Conservation (phyloP, 2,888 invertebrate genomes). For the Deilephila porcellus region DNA sequence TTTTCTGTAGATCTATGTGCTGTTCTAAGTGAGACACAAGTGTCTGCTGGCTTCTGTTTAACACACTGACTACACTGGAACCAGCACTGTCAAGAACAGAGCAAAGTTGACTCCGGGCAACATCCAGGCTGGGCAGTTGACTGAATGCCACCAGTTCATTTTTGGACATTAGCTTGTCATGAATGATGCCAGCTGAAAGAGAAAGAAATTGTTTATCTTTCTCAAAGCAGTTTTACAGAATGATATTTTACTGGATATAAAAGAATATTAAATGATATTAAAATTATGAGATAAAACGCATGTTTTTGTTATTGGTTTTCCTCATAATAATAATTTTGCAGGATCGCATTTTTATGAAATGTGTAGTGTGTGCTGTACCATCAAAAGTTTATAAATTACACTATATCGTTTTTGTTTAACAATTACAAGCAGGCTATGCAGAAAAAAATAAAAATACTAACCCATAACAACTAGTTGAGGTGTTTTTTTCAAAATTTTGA, state of each 20-base stretch:
- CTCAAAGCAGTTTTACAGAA: no score
- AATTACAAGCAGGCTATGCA: neutral
- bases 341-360: no score
- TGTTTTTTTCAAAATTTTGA: slow-evolving; percentile 88
- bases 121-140: slow-evolving; percentile 86
- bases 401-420: neutral
- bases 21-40: slow-evolving; percentile 88
- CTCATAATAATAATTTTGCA: no score
- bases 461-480: slow-evolving; percentile 90
- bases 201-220: slow-evolving; percentile 17
- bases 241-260: neutral
- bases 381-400: no score
- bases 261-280: neutral
- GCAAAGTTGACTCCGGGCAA: slow-evolving; percentile 88
- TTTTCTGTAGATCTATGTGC: slow-evolving; percentile 73
- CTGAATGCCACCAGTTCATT: slow-evolving; percentile 89
- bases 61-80: slow-evolving; percentile 86
- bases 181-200: slow-evolving; percentile 88
- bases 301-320: no score
- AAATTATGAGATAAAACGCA: neutral
- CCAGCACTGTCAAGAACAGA: slow-evolving; percentile 88
- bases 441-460: slow-evolving; percentile 51
- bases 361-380: no score
- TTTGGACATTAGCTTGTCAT: slow-evolving; percentile 87
- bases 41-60: slow-evolving; percentile 88